Base-by-base conservation (phyloP, 1,140 invertebrate genomes). In the Microplitis mediator region DNA sequence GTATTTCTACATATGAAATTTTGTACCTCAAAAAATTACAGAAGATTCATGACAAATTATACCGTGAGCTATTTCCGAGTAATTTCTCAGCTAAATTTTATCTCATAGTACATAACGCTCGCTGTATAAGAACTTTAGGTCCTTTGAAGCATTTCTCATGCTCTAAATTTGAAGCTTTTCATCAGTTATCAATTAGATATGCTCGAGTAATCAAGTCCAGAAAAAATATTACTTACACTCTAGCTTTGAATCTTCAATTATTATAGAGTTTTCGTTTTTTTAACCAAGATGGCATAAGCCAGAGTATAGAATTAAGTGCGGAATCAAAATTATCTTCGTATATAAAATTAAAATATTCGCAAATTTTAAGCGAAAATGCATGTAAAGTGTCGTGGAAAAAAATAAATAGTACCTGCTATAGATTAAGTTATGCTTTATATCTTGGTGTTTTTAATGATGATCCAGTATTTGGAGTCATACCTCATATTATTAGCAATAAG, bases 111-210 rank as follows among this genome's bases (percentile, higher is more conserved):
- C 72, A 76, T 72, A 71, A 76, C 58, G 9, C 50, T n/a, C 14
- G 6, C 34, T 45, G 51, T 45, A 72, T 76, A 61, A 1, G 31
- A 32, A 66, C 62, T 34, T 51, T 74, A 31, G 75, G 69, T 11
- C 70, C 70, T n/a, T 69, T 71, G 45, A 72, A 50, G 31, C 61
- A 76, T 67, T 74, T 71, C 34, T 76, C 72, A 32, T 69, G 50
- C 23, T 62, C 68, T 34, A 58, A 67, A 31, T 72, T 45, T 56
- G 67, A 61, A 72, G 45, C 45, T 32, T 66, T 70, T 0, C 58
- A 74, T 72, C 66, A 75, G 13, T 35, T 69, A 31, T 72, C 63
- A 9, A 74, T 74, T 56, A 51, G 50, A 51, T 50, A 61, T 68
- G 74, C 74, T 31, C 66, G 61, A 23, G n/a, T 69, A 66, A 60